Percentiles rank a stretch among this genome's conserved stretches.
These are phyloP conservation scores for Caenorhabditis drosophilae DNA, from an alignment of 2,888 invertebrate species.

Conservation along the genomic window DNA sequence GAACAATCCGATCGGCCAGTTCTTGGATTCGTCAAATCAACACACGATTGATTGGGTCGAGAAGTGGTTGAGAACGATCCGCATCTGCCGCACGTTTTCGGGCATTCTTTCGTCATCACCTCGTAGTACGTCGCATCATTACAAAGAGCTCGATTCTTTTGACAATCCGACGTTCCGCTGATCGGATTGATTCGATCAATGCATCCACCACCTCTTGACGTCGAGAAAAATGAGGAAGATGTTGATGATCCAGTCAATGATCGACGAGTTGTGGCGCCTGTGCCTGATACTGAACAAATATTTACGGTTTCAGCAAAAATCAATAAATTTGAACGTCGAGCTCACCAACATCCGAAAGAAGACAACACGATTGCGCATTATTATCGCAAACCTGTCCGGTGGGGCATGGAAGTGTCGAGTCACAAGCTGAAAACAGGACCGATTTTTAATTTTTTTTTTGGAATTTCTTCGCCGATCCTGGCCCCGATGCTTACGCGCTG, in stretches of 20 bases:
- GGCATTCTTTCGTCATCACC: constrained; percentile 30
- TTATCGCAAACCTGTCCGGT: constrained; percentile 16
- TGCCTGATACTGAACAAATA: constrained; percentile 8
- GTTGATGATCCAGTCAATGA: constrained; percentile 6
- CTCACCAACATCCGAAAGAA: constrained; percentile 11
- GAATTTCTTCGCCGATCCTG: no score
- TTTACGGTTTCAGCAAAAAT: neutral
- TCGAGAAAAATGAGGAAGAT: no score
- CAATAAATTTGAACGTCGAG: no score
- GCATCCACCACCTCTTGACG: no score
- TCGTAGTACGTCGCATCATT: constrained; percentile 23
- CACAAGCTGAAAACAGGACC: constrained; percentile 25
- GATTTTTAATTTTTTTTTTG: no score
- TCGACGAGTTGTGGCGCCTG: constrained; percentile 5
- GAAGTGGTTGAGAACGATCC: constrained; percentile 7
- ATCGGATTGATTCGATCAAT: constrained; percentile 23
- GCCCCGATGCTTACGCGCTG: no score
- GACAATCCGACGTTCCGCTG: constrained; percentile 25
- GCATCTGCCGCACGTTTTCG: constrained; percentile 29
- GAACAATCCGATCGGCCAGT: constrained; percentile 28
- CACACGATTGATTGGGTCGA: constrained; percentile 11
- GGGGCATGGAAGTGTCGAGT: neutral
- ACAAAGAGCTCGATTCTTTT: constrained; percentile 7
- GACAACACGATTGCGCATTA: constrained; percentile 9
- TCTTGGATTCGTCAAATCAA: constrained; percentile 19